Conservation (phyloP, 2,797 vertebrate genomes). For the Trematomus bernacchii region DNA sequence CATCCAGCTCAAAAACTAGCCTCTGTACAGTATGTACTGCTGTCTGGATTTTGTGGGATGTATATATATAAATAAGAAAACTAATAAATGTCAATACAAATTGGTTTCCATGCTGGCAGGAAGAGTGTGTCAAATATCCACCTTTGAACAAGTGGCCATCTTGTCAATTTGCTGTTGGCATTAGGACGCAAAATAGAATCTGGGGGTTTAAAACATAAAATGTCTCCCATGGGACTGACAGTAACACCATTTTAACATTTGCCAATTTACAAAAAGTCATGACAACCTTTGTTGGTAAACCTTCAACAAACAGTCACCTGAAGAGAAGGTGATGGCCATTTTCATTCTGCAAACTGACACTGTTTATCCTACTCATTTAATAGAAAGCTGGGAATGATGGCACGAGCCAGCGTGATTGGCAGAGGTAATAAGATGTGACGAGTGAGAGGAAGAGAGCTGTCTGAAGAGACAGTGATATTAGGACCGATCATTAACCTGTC, state of each 20-base stretch:
- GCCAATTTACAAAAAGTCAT: neutral
- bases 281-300: slow-evolving; percentile 17
- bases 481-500: slow-evolving; percentile 62
- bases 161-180: neutral
- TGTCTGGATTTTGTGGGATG: neutral
- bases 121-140: neutral
- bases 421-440: slow-evolving; percentile 54
- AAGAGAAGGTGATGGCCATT: slow-evolving; percentile 17
- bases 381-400: slow-evolving; percentile 30
- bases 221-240: neutral
- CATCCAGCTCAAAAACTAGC: neutral
- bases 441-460: slow-evolving; percentile 36
- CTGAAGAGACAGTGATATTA: slow-evolving; percentile 15
- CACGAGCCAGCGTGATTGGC: slow-evolving; percentile 15
- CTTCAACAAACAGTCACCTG: slow-evolving; percentile 18
- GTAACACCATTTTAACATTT: slow-evolving; percentile 27
- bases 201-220: neutral
- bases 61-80: slow-evolving; percentile 11
- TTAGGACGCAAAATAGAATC: slow-evolving; percentile 1
- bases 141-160: too few species aligned
- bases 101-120: neutral
- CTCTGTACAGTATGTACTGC: neutral
- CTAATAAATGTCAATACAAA: neutral
- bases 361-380: slow-evolving; percentile 30
- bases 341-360: slow-evolving; percentile 35